Conservation (phyloP, 1,140 invertebrate genomes). For the Campodea augens region DNA sequence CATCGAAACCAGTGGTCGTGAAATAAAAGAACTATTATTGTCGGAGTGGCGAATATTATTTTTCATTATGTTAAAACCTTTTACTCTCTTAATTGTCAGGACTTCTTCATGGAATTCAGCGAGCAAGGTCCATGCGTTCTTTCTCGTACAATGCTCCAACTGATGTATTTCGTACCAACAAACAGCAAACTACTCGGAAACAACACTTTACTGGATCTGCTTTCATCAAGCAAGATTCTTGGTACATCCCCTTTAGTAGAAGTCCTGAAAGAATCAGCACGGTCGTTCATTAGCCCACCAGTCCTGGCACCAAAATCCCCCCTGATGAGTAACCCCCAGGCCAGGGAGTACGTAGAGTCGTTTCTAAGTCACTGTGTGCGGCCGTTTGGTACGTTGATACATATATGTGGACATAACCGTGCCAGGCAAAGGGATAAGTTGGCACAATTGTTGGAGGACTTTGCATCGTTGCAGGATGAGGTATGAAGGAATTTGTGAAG, state of each 20-base stretch:
- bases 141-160: conserved; percentile 77
- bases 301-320: conserved; percentile 47
- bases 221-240: conserved; percentile 26
- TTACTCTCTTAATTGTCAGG: conserved; percentile 33
- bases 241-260: conserved; percentile 43
- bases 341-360: conserved; percentile 68
- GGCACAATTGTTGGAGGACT: conserved; percentile 70
- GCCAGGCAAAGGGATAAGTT: conserved; percentile 86
- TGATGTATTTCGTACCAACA: conserved; percentile 48
- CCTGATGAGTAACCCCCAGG: conserved; percentile 40
- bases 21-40: too few species aligned
- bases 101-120: conserved; percentile 87
- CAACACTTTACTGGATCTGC: too few species aligned
- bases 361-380: conserved; percentile 74
- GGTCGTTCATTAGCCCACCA: conserved; percentile 72
- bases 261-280: conserved; percentile 63
- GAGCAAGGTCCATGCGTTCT: conserved; percentile 74
- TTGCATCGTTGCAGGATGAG: conserved; percentile 82
- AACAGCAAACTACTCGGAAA: too few species aligned
- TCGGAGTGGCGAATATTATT: conserved; percentile 1
- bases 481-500: too few species aligned
- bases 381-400: conserved; percentile 69
- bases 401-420: conserved; percentile 83
- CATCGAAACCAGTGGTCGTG: too few species aligned
- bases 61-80: conserved; percentile 6